Evolutionary conservation across 2,113 vertebrate genomes (phyloP), one percentile per base, ranked within the genome.

Genomic region (Dicaeum eximium): DNA sequence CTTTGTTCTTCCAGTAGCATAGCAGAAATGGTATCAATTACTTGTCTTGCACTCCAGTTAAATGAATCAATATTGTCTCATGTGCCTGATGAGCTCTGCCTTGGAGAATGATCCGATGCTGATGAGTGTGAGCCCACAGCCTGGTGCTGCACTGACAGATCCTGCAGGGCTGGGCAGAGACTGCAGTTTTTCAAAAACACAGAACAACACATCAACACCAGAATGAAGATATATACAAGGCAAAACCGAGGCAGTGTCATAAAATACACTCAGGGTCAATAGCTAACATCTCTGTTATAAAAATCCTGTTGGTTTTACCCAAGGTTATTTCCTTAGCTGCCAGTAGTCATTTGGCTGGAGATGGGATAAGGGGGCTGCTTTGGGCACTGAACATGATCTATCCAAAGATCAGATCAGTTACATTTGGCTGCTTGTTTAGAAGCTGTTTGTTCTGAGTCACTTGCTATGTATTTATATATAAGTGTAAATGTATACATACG

Each of bases 321-420:
- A 86, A 80, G 87, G 81, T 96, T 93, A 95, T 94, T 95, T 95
- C 86, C 95, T 90, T 72, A 86, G 91, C 95, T 96, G 93, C 85
- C 87, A 93, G 84, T 56, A 95, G 64, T 80, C 82, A 78, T 95
- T 93, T 93, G 87, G 85, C 79, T 51, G 61, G 85, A 80, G 67
- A 73, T 40, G 82, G 92, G 69, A 77, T 51, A 83, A 73, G 38
- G 42, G 42, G 71, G 30, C 17, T 90, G 87, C 87, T 88, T 15
- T 92, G 67, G 37, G 79, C 85, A 45, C 60, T 4, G 45, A 92
- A 42, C 7, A 4, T 2, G 3, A 58, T 85, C 74, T 61, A 13
- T 19, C 57, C 70, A 73, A 15, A 3, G 5, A 73, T 80, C 44
- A 73, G 22, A 58, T 44, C 75, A 64, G 60, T 54, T 83, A 30